Evolutionary conservation across 2,888 invertebrate genomes (phyloP).

Genomic region (Siphlonurus alternatus): DNA sequence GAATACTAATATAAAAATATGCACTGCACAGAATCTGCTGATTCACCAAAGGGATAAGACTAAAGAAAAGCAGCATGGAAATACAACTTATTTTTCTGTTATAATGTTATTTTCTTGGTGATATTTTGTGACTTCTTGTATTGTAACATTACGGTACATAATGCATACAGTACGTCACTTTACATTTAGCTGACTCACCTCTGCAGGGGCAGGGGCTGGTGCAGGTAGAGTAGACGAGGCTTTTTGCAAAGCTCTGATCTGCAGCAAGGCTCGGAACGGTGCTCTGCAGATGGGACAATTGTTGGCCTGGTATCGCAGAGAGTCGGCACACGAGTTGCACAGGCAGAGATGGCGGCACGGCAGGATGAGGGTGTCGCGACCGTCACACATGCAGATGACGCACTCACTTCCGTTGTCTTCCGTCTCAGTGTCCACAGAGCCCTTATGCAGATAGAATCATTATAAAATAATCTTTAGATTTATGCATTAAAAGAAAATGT

Average conservation of each 20-base stretch:
- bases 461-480: neutral
- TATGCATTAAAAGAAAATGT: no score
- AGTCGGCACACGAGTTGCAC: constrained; percentile 95
- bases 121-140: no score
- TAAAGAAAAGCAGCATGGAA: no score
- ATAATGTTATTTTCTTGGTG: no score
- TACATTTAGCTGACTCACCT: neutral
- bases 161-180: no score
- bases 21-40: no score
- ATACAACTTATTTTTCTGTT: no score
- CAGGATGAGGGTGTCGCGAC: constrained; percentile 88
- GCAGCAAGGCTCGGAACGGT: constrained; percentile 92
- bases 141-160: no score
- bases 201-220: neutral
- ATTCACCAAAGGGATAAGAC: no score
- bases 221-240: constrained; percentile 21
- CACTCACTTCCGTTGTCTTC: constrained; percentile 95
- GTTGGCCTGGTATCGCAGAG: constrained; percentile 89
- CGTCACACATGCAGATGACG: constrained; percentile 98
- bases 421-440: constrained; percentile 35
- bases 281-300: constrained; percentile 98
- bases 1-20: no score
- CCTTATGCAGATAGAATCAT: neutral
- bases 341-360: constrained; percentile 94
- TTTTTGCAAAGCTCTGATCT: constrained; percentile 84